These are phyloP conservation scores for Girardinichthys multiradiatus DNA, from an alignment of 2,113 vertebrate genomes.

Conservation along the genomic window DNA sequence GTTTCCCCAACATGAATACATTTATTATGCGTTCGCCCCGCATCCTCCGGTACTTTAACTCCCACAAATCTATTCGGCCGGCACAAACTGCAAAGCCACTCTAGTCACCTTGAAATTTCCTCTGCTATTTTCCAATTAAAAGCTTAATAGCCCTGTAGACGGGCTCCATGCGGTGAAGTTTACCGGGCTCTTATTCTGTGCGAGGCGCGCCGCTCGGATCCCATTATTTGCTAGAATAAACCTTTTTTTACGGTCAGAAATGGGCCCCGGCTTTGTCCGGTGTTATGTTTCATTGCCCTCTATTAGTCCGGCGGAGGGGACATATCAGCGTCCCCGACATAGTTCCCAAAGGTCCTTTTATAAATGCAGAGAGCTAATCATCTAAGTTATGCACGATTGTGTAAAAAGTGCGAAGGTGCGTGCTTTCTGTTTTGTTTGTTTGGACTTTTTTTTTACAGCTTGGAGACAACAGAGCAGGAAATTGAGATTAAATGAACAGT, in stretches of 20 bases:
- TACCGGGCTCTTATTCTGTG: conserved; percentile 86
- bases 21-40: conserved; percentile 61
- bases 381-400: conserved; percentile 62
- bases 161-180: conserved; percentile 94
- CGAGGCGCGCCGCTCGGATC: conserved; percentile 89
- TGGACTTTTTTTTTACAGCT: background rate
- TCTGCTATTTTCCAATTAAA: conserved; percentile 99
- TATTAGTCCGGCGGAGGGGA: conserved; percentile 81
- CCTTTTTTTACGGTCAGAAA: conserved; percentile 91
- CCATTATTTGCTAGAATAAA: conserved; percentile 99
- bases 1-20: conserved; percentile 80
- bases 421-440: background rate
- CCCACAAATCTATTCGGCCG: conserved; percentile 71
- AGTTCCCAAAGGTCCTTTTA: conserved; percentile 57
- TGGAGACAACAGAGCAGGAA: conserved; percentile 5
- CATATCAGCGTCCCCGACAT: conserved; percentile 83
- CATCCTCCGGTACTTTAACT: conserved; percentile 63
- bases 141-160: conserved; percentile 99
- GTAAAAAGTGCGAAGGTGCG: conserved; percentile 21
- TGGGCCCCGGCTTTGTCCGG: conserved; percentile 87
- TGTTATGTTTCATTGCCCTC: conserved; percentile 93
- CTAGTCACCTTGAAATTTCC: conserved; percentile 97
- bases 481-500: background rate
- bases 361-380: conserved; percentile 59
- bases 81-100: conserved; percentile 84